Evolutionary conservation across 23 tunicate genomes (phyloP).

Genomic region (Diplosoma virens): DNA sequence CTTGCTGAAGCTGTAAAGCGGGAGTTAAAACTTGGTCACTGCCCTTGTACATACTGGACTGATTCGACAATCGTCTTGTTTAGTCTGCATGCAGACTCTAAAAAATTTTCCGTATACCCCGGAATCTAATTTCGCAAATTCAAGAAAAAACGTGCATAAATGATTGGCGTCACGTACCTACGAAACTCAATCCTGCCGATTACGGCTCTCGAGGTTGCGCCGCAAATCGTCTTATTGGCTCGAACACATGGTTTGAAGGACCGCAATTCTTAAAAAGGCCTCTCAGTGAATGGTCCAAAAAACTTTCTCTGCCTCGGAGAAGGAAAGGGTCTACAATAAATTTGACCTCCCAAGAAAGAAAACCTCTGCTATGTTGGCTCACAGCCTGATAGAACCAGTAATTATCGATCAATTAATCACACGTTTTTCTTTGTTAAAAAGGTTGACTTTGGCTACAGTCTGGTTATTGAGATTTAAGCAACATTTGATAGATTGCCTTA

Average conservation of each 20-base stretch:
- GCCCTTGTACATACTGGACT: constrained; percentile 22
- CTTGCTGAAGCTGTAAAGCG: not conserved
- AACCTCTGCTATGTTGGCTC: too few species aligned
- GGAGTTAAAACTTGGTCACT: not conserved
- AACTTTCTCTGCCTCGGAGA: too few species aligned
- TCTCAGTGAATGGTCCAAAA: not conserved
- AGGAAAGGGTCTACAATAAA: too few species aligned
- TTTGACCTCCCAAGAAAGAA: too few species aligned
- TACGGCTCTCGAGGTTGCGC: not conserved
- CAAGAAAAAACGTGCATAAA: not conserved
- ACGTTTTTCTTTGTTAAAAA: too few species aligned
- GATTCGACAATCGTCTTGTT: constrained; percentile 12
- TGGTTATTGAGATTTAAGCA: too few species aligned
- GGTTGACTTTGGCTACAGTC: too few species aligned
- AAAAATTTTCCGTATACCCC: constrained; percentile 10
- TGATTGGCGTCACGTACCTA: constrained; percentile 17
- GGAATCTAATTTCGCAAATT: constrained; percentile 12
- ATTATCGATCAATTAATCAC: too few species aligned
- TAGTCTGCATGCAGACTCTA: not conserved
- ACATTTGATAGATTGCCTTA: too few species aligned
- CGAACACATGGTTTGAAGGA: constrained; percentile 6
- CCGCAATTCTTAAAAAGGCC: not conserved
- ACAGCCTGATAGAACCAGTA: too few species aligned
- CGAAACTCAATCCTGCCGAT: constrained; percentile 21
- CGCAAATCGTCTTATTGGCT: not conserved